phyloP scores from a whole-genome alignment of 1,140 invertebrate genomes.

The Apis cerana region DNA sequence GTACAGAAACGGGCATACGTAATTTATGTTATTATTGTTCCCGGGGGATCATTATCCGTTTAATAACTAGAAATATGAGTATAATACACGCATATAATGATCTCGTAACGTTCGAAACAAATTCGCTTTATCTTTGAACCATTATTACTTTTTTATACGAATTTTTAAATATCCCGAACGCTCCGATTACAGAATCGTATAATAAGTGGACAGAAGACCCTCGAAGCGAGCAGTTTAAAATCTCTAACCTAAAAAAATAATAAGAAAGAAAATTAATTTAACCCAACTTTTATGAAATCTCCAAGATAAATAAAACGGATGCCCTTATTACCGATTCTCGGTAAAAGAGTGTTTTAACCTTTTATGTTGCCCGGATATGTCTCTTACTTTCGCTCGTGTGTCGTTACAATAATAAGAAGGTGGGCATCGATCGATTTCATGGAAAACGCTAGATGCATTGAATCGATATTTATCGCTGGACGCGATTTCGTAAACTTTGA shows the following conservation, averaged over 20 bases:
- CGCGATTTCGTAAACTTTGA: conserved; percentile 8
- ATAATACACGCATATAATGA: too few relatives aligned
- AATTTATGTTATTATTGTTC: neutral
- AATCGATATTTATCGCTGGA: neutral
- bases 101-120: neutral
- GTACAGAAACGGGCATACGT: neutral
- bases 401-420: conserved; percentile 41
- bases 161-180: neutral
- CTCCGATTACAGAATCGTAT: neutral
- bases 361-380: conserved; percentile 62
- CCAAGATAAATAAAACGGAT: too few relatives aligned
- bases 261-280: too few relatives aligned
- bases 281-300: too few relatives aligned
- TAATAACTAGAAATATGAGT: neutral
- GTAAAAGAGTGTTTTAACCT: conserved; percentile 30
- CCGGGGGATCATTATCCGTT: neutral
- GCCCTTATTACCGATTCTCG: neutral
- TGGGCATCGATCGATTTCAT: conserved; percentile 12
- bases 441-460: neutral
- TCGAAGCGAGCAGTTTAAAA: too few relatives aligned
- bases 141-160: neutral
- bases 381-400: conserved; percentile 36
- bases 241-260: too few relatives aligned
- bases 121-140: neutral
- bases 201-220: too few relatives aligned